These are phyloP conservation scores for Periophthalmus modestus DNA, from an alignment of 2,113 vertebrate genomes.

Conservation along the genomic window DNA sequence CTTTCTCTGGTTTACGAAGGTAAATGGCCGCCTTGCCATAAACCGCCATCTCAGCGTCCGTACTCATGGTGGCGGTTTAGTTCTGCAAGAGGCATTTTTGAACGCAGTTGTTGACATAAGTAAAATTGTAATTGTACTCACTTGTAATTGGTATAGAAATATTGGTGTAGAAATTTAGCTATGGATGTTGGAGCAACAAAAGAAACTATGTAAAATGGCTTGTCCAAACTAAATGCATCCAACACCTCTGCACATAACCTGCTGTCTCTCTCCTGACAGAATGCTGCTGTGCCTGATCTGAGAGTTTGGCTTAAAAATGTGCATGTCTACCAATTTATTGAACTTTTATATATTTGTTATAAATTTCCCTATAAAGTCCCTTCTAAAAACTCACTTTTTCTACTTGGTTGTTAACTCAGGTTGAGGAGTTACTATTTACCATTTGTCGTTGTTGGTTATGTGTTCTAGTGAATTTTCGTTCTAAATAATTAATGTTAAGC, in stretches of 20 bases:
- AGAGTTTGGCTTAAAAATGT: too few relatives aligned
- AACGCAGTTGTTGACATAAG: background rate
- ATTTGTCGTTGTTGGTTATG: too few relatives aligned
- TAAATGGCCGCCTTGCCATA: slow-evolving; percentile 67
- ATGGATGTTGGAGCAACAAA: background rate
- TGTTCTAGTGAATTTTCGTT: too few relatives aligned
- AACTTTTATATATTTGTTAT: too few relatives aligned
- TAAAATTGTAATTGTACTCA: background rate
- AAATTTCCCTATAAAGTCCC: too few relatives aligned
- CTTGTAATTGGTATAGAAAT: background rate
- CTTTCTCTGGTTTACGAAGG: slow-evolving; percentile 67
- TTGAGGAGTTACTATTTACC: too few relatives aligned
- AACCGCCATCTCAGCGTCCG: slow-evolving; percentile 61
- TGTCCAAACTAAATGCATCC: background rate
- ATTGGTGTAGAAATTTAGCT: background rate
- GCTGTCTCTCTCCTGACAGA: background rate
- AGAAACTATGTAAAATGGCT: background rate
- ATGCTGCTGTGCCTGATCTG: background rate
- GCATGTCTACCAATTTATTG: background rate
- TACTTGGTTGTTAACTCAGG: too few relatives aligned
- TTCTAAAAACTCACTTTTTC: too few relatives aligned
- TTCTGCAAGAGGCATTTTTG: slow-evolving; percentile 29
- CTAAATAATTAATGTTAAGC: too few relatives aligned
- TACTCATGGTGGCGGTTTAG: slow-evolving; percentile 64
- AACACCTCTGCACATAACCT: background rate